Percentiles rank a stretch among this genome's conserved stretches.
Evolutionary conservation across 2,113 vertebrate genomes (phyloP).

Genomic region (Psittacus erithacus): DNA sequence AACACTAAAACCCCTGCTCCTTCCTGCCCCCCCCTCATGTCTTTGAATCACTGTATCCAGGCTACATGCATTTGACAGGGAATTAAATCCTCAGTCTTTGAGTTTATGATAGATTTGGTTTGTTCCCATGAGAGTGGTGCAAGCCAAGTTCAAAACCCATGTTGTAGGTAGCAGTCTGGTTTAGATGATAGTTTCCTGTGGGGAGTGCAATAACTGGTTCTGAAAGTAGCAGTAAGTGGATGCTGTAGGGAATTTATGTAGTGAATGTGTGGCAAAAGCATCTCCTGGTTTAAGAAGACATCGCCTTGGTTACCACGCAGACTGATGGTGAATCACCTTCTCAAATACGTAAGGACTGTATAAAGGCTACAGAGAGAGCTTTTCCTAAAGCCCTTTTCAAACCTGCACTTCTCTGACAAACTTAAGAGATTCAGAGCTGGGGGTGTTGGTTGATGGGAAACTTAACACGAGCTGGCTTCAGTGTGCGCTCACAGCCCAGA

Average conservation of each 20-base stretch:
- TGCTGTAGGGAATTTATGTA: not conserved
- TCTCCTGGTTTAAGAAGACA: not conserved
- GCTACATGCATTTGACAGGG: not conserved
- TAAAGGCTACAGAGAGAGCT: not conserved
- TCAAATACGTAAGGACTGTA: not conserved
- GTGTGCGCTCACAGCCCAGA: too few relatives aligned
- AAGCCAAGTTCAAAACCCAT: not conserved
- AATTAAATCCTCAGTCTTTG: not conserved
- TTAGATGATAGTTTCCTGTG: not conserved
- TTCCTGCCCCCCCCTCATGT: not conserved
- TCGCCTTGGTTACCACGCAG: not conserved
- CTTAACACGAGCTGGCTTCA: too few relatives aligned
- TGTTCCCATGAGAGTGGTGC: not conserved
- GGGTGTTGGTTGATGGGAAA: too few relatives aligned
- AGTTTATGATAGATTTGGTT: not conserved
- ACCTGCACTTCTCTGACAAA: not conserved
- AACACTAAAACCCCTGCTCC: not conserved
- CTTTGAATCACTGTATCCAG: not conserved
- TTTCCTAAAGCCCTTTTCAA: not conserved
- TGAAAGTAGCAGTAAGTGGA: not conserved
- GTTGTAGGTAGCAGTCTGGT: not conserved
- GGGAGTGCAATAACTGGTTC: not conserved
- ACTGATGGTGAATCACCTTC: not conserved
- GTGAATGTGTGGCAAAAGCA: not conserved
- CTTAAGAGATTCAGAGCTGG: too few relatives aligned